phyloP scores from a whole-genome alignment of 2,113 vertebrate species.

The Saccopteryx leptura region DNA sequence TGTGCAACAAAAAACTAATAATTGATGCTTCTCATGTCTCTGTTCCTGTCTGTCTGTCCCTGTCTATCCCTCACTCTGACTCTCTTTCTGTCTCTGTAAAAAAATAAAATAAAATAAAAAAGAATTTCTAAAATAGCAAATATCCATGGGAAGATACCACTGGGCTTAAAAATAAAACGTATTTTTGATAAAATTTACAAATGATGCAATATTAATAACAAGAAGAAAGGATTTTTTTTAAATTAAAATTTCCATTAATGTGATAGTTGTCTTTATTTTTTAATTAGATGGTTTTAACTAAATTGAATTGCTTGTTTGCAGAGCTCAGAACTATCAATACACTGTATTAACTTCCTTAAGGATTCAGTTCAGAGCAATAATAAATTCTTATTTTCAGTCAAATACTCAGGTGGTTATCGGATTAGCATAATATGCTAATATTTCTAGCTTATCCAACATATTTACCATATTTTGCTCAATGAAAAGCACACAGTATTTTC shows the following conservation, averaged over 20 bases:
- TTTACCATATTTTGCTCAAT: conserved; percentile 52
- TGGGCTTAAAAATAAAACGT: background rate
- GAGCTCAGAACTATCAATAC: conserved; percentile 75
- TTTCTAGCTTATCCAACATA: conserved; percentile 19
- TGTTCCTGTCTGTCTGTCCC: too few relatives aligned
- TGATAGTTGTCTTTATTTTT: conserved; percentile 75
- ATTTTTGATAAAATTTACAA: background rate
- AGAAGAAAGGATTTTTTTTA: background rate
- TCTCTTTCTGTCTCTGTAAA: too few relatives aligned
- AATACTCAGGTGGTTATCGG: conserved; percentile 18
- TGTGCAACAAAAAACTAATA: too few relatives aligned
- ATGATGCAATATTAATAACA: conserved; percentile 13
- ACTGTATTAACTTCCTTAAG: conserved; percentile 72
- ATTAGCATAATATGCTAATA: conserved; percentile 67
- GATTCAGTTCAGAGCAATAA: conserved; percentile 39
- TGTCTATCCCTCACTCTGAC: too few relatives aligned
- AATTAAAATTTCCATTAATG: conserved; percentile 82
- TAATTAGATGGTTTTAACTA: conserved; percentile 74
- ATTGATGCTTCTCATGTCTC: too few relatives aligned
- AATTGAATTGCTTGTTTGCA: conserved; percentile 78
- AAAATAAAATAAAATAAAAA: too few relatives aligned
- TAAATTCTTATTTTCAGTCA: conserved; percentile 72
- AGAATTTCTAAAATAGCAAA: background rate
- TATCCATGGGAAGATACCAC: background rate
- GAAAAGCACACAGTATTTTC: background rate